phyloP scores from a whole-genome alignment of 2,797 vertebrate species.

The Schizothorax lantsangensis region DNA sequence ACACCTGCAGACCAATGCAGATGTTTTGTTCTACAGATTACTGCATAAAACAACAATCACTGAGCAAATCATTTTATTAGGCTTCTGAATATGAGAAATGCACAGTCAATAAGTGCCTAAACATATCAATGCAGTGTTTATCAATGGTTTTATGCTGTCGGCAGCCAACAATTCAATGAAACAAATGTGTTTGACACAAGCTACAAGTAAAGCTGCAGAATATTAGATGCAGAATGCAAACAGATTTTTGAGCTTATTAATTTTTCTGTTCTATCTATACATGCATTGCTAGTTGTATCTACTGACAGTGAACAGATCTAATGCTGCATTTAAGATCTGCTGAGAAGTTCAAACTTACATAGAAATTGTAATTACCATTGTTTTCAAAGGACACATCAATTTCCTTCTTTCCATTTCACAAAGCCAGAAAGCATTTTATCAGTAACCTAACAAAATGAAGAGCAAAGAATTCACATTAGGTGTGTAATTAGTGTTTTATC shows the following conservation, averaged over 20 bases:
- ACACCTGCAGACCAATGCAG: neutral
- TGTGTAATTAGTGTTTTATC: neutral
- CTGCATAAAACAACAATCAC: conserved; percentile 2
- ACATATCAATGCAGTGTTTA: neutral
- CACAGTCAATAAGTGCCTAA: too few relatives aligned
- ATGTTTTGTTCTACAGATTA: neutral
- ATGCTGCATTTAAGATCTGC: neutral
- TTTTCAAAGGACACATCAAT: neutral
- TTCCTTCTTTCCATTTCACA: neutral
- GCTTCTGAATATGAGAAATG: neutral
- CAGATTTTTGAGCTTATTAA: neutral
- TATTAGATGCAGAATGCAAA: neutral
- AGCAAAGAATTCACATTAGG: neutral
- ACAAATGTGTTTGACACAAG: neutral
- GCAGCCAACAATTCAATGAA: neutral
- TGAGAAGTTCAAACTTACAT: neutral
- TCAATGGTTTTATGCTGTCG: neutral
- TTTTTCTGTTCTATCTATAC: neutral
- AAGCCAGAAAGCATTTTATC: neutral
- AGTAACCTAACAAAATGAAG: neutral
- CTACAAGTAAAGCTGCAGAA: neutral
- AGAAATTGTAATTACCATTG: neutral
- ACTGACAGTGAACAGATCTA: neutral
- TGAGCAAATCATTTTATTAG: neutral
- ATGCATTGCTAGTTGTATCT: neutral